These are phyloP conservation scores for Phrynocephalus versicolor DNA, from an alignment of 2,113 vertebrate genomes.

Conservation along the genomic window DNA sequence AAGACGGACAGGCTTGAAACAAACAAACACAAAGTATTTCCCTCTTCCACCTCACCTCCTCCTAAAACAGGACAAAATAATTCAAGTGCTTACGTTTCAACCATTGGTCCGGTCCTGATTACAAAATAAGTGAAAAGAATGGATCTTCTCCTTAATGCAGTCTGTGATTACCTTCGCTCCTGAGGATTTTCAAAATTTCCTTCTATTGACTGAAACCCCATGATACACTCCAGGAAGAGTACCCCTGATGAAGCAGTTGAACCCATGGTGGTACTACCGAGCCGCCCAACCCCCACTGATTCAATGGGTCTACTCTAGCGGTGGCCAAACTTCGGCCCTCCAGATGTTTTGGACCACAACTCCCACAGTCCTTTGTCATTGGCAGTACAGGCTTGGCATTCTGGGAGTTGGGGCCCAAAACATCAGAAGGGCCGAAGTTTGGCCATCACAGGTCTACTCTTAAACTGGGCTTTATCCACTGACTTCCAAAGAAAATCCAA, in stretches of 20 bases:
- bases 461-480: too few species aligned
- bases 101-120: conserved; percentile 24
- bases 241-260: neutral
- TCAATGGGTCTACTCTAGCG: neutral
- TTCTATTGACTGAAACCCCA: neutral
- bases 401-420: too few species aligned
- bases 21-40: conserved; percentile 3
- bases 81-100: conserved; percentile 35
- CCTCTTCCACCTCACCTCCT: neutral
- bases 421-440: too few species aligned
- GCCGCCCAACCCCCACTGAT: neutral
- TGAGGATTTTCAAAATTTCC: neutral
- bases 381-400: too few species aligned
- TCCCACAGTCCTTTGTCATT: too few species aligned
- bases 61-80: neutral
- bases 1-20: conserved; percentile 50
- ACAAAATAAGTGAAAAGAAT: neutral
- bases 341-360: too few species aligned
- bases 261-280: too few species aligned
- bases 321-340: too few species aligned
- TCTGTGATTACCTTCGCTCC: neutral
- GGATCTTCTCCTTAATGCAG: neutral
- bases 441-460: too few species aligned
- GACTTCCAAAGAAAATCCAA: too few species aligned
- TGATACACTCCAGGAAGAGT: neutral